Evolutionary conservation across 2,888 invertebrate genomes (phyloP), one percentile per base, ranked within the genome.

Genomic region (Xanthia togata): DNA sequence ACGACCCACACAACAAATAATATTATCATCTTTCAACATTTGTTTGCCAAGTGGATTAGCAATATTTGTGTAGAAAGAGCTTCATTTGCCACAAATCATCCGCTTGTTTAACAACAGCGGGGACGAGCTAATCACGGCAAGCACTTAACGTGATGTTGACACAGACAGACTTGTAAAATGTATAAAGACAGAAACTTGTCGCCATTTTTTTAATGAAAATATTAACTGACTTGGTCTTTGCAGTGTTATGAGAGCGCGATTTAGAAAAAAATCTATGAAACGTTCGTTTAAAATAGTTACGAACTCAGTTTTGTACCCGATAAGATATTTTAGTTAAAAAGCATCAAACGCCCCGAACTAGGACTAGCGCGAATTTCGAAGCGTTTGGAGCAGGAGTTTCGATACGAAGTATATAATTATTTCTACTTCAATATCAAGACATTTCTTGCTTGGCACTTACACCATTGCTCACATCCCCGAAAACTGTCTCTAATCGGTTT

Each of bases 21-120:
- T 74, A 55, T 65, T 65, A 67, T 47, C 35, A 35, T 81, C 9
- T 67, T 75, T 57, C 47, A 17, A 47, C 70, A 60, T 31, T 53
- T 70, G 55, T 70, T 83, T 83, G 65, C 55, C 53, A 62, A 65
- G 41, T 14, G 50, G 31, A 80, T 63, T 60, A 64, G 68, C 57
- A 84, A 79, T 67, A 62, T 83, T 67, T 70, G 62, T 59, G n/a
- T n/a, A 75, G 35, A 84, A 65, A 76, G 59, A 64, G 63, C 47
- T n/a, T 23, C 38, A 47, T 71, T 71, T 60, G 41, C 41, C 41
- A 57, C 75, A 84, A 68, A 63, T 69, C 55, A 47, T 44, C 38
- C 31, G n/a, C 20, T 44, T 82, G 83, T 81, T 72, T 81, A 60
- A 70, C 83, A 83, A 83, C 64, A 78, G 23, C 44, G 62, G 62